Base-by-base conservation (phyloP, 2,113 vertebrate genomes). In the Tachysurus vachellii region DNA sequence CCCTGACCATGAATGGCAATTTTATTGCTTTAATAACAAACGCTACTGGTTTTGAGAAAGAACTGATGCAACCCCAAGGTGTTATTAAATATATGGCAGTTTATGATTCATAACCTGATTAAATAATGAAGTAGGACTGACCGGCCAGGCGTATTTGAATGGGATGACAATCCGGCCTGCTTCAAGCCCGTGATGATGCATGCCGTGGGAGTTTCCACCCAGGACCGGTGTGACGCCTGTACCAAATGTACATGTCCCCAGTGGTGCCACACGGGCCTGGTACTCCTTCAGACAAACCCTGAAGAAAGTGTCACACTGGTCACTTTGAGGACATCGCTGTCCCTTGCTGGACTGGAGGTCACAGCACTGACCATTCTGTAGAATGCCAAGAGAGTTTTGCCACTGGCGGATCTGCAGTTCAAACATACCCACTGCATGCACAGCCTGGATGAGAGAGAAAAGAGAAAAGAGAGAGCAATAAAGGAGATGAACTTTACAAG, bases 271-370 rank as follows among this genome's bases (percentile, higher is more conserved):
- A 14, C 95, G 94, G 61, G 92, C 91, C 93, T 96, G 96, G 91
- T 96, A 96, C 91, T 96, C 95, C 93, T 96, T 96, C 44, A 96
- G 94, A 86, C 96, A 96, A 83, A 93, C 94, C n/a, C 90, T 93
- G 88, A 96, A 95, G 87, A 93, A 95, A 19, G 95, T 95, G 88
- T 94, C 95, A 85, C 96, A 96, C 59, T 94, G 94, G 87, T 94
- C 93, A 80, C 83, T 84, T 61, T 86, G 87, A 23, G 94, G 94
- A 92, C 91, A 95, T 86, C 56, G 93, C 85, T 93, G 92, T 21
- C 91, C 93, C 61, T 88, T 91, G 0, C 80, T 89, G 87, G 87
- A 75, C 89, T 87, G 92, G 87, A 90, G 91, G 89, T 95, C 95
- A 36, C 96, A 96, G 94, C 96, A 96, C 54, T 93, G 90, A 57